These are phyloP conservation scores for Anticlea derivata DNA, from an alignment of 2,888 invertebrate genomes.

Conservation along the genomic window DNA sequence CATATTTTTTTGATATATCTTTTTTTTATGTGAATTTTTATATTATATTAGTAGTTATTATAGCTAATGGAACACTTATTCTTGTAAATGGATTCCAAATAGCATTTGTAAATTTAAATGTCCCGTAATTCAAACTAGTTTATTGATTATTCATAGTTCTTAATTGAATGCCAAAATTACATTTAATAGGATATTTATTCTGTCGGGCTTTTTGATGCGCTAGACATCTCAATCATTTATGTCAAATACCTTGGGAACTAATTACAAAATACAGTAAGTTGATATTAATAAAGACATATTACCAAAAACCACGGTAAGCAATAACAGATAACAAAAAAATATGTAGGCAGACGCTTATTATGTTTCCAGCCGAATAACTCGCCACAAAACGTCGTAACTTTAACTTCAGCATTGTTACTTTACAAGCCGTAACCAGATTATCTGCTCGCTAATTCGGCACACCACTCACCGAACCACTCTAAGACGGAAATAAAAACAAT, in stretches of 20 bases:
- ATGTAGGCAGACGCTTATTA: conserved; percentile 38
- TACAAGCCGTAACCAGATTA: conserved; percentile 55
- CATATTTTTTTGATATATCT: too few species aligned
- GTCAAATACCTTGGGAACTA: conserved; percentile 35
- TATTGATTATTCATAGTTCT: conserved; percentile 54
- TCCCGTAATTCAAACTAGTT: conserved; percentile 47
- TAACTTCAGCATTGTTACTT: conserved; percentile 44
- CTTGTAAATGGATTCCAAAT: conserved; percentile 37
- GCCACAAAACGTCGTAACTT: conserved; percentile 44
- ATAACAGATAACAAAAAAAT: conserved; percentile 43
- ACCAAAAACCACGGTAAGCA: conserved; percentile 35
- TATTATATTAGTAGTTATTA: conserved; percentile 1
- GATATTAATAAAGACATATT: conserved; percentile 37
- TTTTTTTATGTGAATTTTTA: too few species aligned
- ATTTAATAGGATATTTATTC: conserved; percentile 33
- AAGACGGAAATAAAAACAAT: conserved; percentile 71
- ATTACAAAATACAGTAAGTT: conserved; percentile 37
- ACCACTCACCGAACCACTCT: conserved; percentile 47
- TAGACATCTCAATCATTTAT: conserved; percentile 28
- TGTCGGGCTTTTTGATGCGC: conserved; percentile 29
- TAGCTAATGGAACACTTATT: conserved; percentile 36
- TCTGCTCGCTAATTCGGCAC: conserved; percentile 51
- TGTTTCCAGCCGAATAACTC: conserved; percentile 54
- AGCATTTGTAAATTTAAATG: conserved; percentile 50
- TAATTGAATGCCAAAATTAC: conserved; percentile 51